Conservation (phyloP, 2,113 vertebrate species). For the Pristiophorus japonicus region DNA sequence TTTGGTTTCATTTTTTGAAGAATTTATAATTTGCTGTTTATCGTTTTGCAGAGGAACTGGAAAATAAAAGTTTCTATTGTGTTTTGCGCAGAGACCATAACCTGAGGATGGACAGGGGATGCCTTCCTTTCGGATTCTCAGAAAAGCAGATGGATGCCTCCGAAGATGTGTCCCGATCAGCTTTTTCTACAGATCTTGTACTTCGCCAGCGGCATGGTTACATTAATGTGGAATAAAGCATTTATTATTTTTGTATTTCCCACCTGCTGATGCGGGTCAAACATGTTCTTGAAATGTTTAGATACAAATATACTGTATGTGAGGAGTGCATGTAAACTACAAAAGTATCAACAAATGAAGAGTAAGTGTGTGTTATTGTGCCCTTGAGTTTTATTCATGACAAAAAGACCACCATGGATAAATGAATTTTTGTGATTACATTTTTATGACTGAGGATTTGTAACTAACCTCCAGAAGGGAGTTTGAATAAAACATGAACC, state of each 20-base stretch:
- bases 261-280: background rate
- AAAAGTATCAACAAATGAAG: background rate
- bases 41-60: background rate
- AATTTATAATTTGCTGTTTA: background rate
- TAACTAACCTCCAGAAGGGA: background rate
- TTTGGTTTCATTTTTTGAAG: background rate
- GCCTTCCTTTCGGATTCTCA: background rate
- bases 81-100: background rate
- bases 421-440: background rate
- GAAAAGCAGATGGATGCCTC: background rate
- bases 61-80: background rate
- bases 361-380: background rate
- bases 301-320: background rate
- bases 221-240: background rate
- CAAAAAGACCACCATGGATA: constrained; percentile 1
- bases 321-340: background rate
- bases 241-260: background rate
- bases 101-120: background rate
- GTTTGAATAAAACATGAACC: constrained; percentile 1
- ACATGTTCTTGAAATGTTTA: background rate
- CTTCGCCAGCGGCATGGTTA: background rate
- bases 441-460: background rate
- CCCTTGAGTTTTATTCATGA: background rate
- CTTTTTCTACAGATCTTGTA: background rate
- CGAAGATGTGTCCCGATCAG: background rate